Conservation (phyloP, 2,888 invertebrate genomes). For the Teleiodes luculella region DNA sequence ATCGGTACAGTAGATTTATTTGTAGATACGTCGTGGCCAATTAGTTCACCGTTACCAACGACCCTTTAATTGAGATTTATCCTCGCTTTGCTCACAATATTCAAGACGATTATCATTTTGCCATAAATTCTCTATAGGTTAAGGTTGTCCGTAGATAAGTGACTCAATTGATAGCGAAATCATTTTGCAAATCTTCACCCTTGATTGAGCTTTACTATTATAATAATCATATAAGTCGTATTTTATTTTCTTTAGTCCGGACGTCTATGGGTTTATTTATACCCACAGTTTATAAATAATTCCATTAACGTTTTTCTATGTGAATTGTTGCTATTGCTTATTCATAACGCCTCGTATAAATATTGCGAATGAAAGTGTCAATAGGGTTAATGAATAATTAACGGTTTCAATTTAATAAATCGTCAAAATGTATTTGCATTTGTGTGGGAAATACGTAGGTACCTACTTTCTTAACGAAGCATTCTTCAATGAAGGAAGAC, state of each 20-base stretch:
- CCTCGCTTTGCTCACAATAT: conserved; percentile 21
- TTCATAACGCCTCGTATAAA: too few species aligned
- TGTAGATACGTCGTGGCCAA: conserved; percentile 26
- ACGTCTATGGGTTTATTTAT: too few species aligned
- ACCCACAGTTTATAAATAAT: too few species aligned
- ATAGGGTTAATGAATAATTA: background rate
- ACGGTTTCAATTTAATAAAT: background rate
- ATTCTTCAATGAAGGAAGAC: too few species aligned
- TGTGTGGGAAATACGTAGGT: too few species aligned
- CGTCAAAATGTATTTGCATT: background rate
- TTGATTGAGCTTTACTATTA: background rate
- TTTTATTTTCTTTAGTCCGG: background rate
- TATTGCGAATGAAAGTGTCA: background rate
- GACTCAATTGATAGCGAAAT: background rate
- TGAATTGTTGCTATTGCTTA: too few species aligned
- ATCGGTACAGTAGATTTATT: conserved; percentile 19
- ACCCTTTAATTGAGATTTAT: conserved; percentile 41
- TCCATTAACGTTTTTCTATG: too few species aligned
- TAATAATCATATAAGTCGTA: background rate
- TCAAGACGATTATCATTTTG: conserved; percentile 24
- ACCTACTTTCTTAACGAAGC: too few species aligned
- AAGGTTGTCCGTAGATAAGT: conserved; percentile 3
- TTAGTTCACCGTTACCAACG: conserved; percentile 23
- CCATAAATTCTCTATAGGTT: conserved; percentile 8
- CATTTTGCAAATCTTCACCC: background rate